Conservation (phyloP, 2,888 invertebrate genomes). For the Beris morrisii region DNA sequence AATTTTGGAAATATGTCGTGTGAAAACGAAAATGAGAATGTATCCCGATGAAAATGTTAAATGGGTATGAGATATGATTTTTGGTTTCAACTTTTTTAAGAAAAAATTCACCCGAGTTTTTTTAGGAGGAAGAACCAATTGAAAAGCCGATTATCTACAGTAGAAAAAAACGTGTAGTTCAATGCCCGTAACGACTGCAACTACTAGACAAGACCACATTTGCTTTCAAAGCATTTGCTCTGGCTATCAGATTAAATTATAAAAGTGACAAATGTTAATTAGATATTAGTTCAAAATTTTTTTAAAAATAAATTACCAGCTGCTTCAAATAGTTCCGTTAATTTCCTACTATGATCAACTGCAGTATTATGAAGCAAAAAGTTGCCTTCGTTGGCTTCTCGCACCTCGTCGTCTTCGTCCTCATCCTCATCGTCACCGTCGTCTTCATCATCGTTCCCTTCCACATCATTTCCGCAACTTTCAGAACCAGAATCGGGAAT, state of each 20-base stretch:
- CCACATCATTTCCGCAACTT: conserved; percentile 54
- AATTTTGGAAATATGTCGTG: conserved; percentile 18
- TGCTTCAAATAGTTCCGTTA: conserved; percentile 92
- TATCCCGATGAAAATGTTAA: conserved; percentile 25
- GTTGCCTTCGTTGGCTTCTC: conserved; percentile 50
- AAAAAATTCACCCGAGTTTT: neutral
- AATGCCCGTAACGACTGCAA: neutral
- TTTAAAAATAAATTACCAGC: conserved; percentile 61
- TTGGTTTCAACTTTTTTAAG: neutral
- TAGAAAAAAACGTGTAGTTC: neutral
- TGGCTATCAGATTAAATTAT: no score
- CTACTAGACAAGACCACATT: no score
- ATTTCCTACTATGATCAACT: conserved; percentile 58
- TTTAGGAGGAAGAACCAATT: conserved; percentile 6
- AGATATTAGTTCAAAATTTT: no score
- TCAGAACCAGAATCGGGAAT: conserved; percentile 56
- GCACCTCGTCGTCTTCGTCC: conserved; percentile 51
- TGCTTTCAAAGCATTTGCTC: no score
- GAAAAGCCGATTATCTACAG: conserved; percentile 3
- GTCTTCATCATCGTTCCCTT: conserved; percentile 55
- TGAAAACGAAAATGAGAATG: conserved; percentile 15
- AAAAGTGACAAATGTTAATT: no score
- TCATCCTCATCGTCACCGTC: conserved; percentile 56
- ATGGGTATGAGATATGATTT: conserved; percentile 5
- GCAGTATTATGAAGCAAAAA: conserved; percentile 58